phyloP scores from a whole-genome alignment of 2,113 vertebrate species.

The Eubucco bourcierii region DNA sequence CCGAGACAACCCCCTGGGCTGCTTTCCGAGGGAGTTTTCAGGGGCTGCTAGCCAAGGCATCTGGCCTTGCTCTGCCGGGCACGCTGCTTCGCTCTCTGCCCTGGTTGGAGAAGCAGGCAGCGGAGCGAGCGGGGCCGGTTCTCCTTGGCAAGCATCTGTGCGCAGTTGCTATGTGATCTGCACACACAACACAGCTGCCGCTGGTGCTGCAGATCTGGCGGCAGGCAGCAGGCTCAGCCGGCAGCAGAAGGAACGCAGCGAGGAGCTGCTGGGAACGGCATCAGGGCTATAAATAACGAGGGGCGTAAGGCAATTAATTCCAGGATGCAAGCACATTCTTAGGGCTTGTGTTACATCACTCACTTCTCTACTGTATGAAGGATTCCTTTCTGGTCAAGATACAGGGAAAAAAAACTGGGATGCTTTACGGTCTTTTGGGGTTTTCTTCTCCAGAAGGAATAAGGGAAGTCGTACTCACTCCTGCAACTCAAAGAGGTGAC shows the following conservation, averaged over 20 bases:
- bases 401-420: not conserved
- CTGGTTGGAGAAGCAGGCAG: not conserved
- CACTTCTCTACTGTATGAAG: not conserved
- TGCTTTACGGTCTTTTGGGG: not conserved
- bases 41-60: not conserved
- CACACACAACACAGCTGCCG: slow-evolving; percentile 57
- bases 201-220: not conserved
- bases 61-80: not conserved
- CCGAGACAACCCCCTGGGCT: not conserved
- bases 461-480: not conserved
- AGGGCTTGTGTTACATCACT: not conserved
- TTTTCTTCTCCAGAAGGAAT: not conserved
- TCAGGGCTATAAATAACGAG: slow-evolving; percentile 23
- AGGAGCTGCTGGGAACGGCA: slow-evolving; percentile 3
- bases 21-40: not conserved
- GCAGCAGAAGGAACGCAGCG: not conserved
- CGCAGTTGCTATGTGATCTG: slow-evolving; percentile 30
- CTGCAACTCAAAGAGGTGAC: not conserved
- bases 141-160: not conserved
- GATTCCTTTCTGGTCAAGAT: not conserved
- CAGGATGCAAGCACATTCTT: not conserved
- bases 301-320: not conserved
- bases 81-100: not conserved
- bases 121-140: not conserved
- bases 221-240: not conserved